These are phyloP conservation scores for Paracyclopina nana DNA, from an alignment of 1,140 invertebrate species.

Conservation along the genomic window DNA sequence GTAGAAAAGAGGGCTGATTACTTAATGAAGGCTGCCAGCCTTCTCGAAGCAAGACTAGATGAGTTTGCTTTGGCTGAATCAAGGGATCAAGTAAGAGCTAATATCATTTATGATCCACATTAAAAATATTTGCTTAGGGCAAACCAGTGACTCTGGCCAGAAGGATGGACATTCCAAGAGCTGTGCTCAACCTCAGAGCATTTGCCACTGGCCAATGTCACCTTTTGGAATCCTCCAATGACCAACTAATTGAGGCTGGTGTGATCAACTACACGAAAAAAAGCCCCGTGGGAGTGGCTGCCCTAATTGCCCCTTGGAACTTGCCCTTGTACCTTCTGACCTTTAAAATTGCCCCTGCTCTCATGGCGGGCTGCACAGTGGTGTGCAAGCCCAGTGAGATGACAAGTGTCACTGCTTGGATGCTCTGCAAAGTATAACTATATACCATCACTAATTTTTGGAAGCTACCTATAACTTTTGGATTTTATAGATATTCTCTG, in stretches of 20 bases:
- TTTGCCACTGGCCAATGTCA: conserved; percentile 30
- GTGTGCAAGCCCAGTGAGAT: conserved; percentile 40
- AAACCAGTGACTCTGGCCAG: conserved; percentile 35
- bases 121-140: too few relatives aligned
- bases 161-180: conserved; percentile 35
- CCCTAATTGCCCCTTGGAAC: conserved; percentile 39
- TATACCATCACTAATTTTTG: conserved; percentile 31
- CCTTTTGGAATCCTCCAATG: conserved; percentile 20
- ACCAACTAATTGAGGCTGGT: conserved; percentile 22
- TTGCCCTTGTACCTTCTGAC: conserved; percentile 37
- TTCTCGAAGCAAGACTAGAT: conserved; percentile 31
- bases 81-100: too few relatives aligned
- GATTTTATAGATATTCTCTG: conserved; percentile 9
- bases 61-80: conserved; percentile 35
- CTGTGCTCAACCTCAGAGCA: conserved; percentile 34
- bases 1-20: conserved; percentile 23
- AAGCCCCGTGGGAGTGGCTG: conserved; percentile 35
- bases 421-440: conserved; percentile 32
- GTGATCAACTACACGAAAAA: conserved; percentile 33
- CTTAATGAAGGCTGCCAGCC: conserved; percentile 31
- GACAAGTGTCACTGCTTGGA: conserved; percentile 36
- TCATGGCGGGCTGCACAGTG: conserved; percentile 37
- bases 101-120: too few relatives aligned
- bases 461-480: conserved; percentile 3
- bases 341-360: conserved; percentile 36